Evolutionary conservation across 2,113 vertebrate genomes (phyloP).

Genomic region (Porphyrio hochstetteri): DNA sequence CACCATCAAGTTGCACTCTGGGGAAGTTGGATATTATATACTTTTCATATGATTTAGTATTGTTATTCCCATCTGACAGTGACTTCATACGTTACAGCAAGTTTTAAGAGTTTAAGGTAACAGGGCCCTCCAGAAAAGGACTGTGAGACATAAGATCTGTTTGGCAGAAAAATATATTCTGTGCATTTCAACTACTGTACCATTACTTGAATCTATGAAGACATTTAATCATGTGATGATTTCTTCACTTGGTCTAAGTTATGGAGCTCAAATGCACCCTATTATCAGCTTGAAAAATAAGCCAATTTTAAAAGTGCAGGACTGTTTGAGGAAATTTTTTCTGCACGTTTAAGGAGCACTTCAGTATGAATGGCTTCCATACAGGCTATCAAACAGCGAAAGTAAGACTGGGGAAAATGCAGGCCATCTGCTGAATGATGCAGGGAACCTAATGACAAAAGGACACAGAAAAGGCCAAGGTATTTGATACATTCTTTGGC

Average conservation of each 20-base stretch:
- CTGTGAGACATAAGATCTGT: background rate
- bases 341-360: background rate
- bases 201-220: background rate
- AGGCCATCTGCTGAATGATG: background rate
- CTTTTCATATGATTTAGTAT: background rate
- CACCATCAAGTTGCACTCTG: background rate
- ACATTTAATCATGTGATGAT: background rate
- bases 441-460: background rate
- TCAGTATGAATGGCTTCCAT: background rate
- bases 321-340: background rate
- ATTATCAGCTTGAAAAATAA: background rate
- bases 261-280: background rate
- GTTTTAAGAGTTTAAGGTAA: background rate
- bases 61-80: background rate
- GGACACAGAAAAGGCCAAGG: background rate
- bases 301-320: background rate
- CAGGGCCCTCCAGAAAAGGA: background rate
- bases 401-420: background rate
- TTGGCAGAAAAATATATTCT: background rate
- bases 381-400: background rate
- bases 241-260: background rate
- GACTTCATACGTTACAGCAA: background rate
- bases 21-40: background rate
- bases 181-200: background rate
- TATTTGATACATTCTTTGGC: background rate